These are phyloP conservation scores for Lanius collurio DNA, from an alignment of 2,113 vertebrate genomes.

Conservation along the genomic window DNA sequence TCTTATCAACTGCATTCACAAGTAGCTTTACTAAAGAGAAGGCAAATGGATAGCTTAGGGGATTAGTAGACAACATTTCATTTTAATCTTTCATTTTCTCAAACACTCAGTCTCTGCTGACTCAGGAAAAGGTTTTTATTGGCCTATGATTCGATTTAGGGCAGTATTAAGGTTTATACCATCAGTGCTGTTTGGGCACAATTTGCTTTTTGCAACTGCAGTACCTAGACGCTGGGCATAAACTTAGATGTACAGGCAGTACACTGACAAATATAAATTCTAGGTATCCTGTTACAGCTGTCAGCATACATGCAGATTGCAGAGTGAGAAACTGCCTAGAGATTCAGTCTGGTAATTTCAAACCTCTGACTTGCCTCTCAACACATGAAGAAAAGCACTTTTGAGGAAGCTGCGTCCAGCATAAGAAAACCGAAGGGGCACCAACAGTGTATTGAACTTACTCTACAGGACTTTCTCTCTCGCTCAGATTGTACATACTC, in stretches of 20 bases:
- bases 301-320: neutral
- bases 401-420: neutral
- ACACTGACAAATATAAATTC: slow-evolving; percentile 8
- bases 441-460: neutral
- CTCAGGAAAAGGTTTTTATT: neutral
- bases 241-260: neutral
- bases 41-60: neutral
- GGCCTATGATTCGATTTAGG: neutral
- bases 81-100: neutral
- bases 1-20: neutral
- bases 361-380: neutral
- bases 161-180: neutral
- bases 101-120: neutral
- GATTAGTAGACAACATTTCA: neutral
- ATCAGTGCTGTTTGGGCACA: neutral
- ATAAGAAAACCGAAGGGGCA: neutral
- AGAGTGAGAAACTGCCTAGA: neutral
- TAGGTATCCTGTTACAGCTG: slow-evolving; percentile 19
- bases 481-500: neutral
- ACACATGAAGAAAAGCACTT: neutral
- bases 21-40: neutral
- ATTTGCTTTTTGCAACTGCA: neutral
- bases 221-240: neutral
- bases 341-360: neutral
- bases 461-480: neutral